Evolutionary conservation across 2,113 vertebrate species (phyloP), one percentile per base, ranked within the genome.

Genomic region (Gorsachius goisagi): DNA sequence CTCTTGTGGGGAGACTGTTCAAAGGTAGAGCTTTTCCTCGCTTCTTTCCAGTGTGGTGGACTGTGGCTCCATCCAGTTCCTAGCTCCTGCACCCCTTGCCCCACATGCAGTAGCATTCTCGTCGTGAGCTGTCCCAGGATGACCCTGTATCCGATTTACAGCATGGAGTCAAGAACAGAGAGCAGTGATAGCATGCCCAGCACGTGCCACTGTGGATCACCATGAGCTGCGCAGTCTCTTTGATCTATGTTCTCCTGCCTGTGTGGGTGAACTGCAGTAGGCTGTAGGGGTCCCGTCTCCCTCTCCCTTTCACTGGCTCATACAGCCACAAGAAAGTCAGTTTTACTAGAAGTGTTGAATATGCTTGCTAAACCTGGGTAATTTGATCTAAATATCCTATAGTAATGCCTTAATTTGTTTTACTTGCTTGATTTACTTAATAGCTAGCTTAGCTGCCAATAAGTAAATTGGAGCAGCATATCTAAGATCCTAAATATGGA

Each of bases 171-270:
- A 3, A 41, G 64, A 55, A 16, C 26, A 52, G 26, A 59, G 32
- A 81, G 68, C 28, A 59, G 7, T 2, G 2, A 15, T 37, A 28
- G 24, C 19, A 14, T 39, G 26, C 35, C 67, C n/a, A 56, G 32
- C 19, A 14, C 1, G 0, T 28, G 33, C 35, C 4, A 1, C 35
- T 0, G 4, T 53, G 30, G 4, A 5, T 59, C 37, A 30, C 71
- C 2, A 0, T 13, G 23, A 75, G 7, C 33, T 67, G 15, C 22
- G 1, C 9, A 16, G 7, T 27, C 8, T 35, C 12, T 39, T 37
- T 35, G 60, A n/a, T 55, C 13, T 18, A 5, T 44, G 7, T 59
- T 82, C 17, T 77, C 17, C 75, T 1, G 0, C 21, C 20, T 1
- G 0, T 12, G 11, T 50, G 26, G n/a, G 11, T 19, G 35, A 88